Evolutionary conservation across 2,113 vertebrate genomes (phyloP), one percentile per base, ranked within the genome.

Genomic region (Leucosticte australis): DNA sequence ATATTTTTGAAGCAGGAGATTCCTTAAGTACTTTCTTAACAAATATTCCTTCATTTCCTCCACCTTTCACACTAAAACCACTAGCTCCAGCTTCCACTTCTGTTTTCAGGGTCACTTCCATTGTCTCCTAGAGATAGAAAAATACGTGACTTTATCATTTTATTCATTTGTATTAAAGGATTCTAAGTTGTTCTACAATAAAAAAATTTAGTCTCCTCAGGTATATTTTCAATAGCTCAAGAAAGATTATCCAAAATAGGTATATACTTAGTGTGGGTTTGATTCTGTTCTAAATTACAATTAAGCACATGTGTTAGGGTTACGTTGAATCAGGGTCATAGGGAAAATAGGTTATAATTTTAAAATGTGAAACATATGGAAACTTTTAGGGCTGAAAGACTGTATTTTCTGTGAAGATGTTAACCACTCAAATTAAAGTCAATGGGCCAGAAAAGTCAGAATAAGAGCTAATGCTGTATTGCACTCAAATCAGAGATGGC

Each of bases 1-100:
- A 98, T 95, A 98, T 96, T 96, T 98, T 99, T 77, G 98, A 99
- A 13, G 99, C 99, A 15, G 99, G 96, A 37, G 99, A 99, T 73
- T 98, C 99, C 90, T 98, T 98, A 44, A 99, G 97, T 52, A 99
- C 98, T 89, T 98, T 98, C 89, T 98, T 98, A 57, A 99, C 98
- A 88, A 98, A 99, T 94, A 99, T 98, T 8, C 99, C 99, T 22
- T 98, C 98, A 86, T 97, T 96, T 50, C 98, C 98, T 27, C 99
- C 99, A n/a, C 99, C 99, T 4, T 95, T 96, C 83, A 99, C 98
- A 33, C 98, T 97, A 47, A 99, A 98, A 89, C 99, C 99, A 42
- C 99, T 99, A 81, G 98, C 98, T 90, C 98, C 98, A 22, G 98
- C 98, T 89, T 99, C 98, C 63, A 94, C 98, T 87, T 98, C 98